A percentile compares a stretch with the other conserved stretches of the same genome.
These are phyloP conservation scores for Orchestes rusci DNA, from an alignment of 2,888 invertebrate species.

Conservation along the genomic window DNA sequence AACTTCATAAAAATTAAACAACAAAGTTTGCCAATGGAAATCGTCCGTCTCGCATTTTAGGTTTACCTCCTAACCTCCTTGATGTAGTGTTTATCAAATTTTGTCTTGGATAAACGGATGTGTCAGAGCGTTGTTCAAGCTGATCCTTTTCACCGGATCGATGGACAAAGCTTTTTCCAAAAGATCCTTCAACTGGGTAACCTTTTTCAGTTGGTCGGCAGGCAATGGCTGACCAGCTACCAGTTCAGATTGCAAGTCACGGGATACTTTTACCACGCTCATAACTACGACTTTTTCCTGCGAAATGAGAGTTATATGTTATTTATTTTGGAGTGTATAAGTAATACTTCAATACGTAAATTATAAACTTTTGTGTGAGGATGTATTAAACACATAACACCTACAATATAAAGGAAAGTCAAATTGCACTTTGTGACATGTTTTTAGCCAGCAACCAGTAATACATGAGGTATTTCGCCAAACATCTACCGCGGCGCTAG, in stretches of 20 bases:
- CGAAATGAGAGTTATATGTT: slow-evolving; percentile 21
- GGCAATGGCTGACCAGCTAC: slow-evolving; percentile 83
- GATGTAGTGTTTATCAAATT: slow-evolving; percentile 60
- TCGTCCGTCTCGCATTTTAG: background rate
- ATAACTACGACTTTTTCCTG: slow-evolving; percentile 97
- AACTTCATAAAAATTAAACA: too few species aligned
- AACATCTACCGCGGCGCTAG: too few species aligned
- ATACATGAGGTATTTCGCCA: too few species aligned
- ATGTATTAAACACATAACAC: too few species aligned
- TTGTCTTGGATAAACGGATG: slow-evolving; percentile 96
- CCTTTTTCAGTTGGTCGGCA: slow-evolving; percentile 83
- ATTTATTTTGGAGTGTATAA: too few species aligned
- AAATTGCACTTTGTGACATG: too few species aligned
- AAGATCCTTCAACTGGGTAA: slow-evolving; percentile 84
- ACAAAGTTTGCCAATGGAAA: too few species aligned
- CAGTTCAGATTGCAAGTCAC: slow-evolving; percentile 83
- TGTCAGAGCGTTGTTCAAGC: slow-evolving; percentile 88
- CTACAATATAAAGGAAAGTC: too few species aligned
- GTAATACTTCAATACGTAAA: too few species aligned
- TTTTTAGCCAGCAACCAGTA: too few species aligned
- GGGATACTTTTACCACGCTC: slow-evolving; percentile 77
- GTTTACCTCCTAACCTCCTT: slow-evolving; percentile 21
- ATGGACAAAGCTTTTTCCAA: slow-evolving; percentile 86
- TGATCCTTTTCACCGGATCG: slow-evolving; percentile 86
- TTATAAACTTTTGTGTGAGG: too few species aligned